Conservation (phyloP, 2,797 vertebrate species). For the Vultur gryphus region DNA sequence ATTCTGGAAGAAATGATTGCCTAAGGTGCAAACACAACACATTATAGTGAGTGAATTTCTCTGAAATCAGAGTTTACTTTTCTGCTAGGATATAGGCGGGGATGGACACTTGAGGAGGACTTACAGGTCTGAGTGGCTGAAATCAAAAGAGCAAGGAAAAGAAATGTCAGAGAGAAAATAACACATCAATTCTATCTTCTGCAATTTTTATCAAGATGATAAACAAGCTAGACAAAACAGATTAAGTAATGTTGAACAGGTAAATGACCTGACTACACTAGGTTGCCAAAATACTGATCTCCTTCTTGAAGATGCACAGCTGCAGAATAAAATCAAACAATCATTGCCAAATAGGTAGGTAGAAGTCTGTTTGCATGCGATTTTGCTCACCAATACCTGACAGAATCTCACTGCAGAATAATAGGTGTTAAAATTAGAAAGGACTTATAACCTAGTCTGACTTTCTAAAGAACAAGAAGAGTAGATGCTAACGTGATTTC, state of each 20-base stretch:
- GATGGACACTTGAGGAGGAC: neutral
- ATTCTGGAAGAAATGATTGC: neutral
- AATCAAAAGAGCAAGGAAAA: neutral
- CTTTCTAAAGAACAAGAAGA: neutral
- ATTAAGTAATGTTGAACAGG: neutral
- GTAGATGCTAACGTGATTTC: neutral
- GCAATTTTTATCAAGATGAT: neutral
- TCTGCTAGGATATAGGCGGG: neutral
- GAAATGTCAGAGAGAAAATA: neutral
- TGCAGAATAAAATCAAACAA: neutral
- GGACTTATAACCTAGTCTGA: neutral
- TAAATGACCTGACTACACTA: neutral
- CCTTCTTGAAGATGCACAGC: neutral
- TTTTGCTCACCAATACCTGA: neutral
- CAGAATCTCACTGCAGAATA: neutral
- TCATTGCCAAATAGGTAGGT: neutral
- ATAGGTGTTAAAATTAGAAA: neutral
- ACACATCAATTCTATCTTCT: neutral
- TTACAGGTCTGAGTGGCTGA: neutral
- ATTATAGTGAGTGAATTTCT: neutral
- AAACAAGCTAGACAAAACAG: neutral
- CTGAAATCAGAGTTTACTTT: neutral
- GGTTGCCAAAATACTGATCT: neutral
- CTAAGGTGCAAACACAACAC: neutral
- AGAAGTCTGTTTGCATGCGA: neutral